Conservation (phyloP, 1,140 invertebrate species). For the Drosophila sulfurigaster region DNA sequence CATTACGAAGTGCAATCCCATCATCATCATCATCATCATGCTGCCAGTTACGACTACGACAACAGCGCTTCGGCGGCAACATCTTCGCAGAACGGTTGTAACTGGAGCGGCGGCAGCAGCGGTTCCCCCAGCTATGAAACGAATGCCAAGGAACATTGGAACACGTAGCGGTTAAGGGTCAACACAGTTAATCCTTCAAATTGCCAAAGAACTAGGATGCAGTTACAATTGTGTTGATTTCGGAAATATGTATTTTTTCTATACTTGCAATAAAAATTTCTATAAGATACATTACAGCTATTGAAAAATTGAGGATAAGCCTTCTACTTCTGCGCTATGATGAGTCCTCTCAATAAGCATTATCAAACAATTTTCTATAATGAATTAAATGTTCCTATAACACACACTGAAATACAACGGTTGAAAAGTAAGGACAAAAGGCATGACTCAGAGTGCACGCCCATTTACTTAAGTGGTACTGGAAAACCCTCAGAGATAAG, state of each 20-base stretch:
- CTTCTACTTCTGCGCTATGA: too few species aligned
- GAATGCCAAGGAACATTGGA: constrained; percentile 69
- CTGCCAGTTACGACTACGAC: constrained; percentile 41
- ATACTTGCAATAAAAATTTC: not conserved
- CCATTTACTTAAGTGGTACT: not conserved
- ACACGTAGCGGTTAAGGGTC: constrained; percentile 44
- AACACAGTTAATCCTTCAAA: constrained; percentile 2
- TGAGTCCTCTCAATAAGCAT: too few species aligned
- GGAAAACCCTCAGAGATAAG: not conserved
- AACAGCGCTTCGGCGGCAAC: constrained; percentile 45
- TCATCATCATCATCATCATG: constrained; percentile 12
- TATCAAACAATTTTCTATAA: too few species aligned
- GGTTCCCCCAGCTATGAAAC: constrained; percentile 62
- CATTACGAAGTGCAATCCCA: constrained; percentile 42
- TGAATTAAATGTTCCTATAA: too few species aligned
- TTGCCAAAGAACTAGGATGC: constrained; percentile 38
- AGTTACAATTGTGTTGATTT: constrained; percentile 14
- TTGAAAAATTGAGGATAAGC: not conserved
- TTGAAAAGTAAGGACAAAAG: too few species aligned
- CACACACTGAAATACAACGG: too few species aligned
- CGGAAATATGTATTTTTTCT: constrained; percentile 2
- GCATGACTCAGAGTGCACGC: not conserved
- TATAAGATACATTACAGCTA: not conserved
- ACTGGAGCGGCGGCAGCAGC: constrained; percentile 71
- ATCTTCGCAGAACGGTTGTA: constrained; percentile 65